Conservation (phyloP, 2,888 invertebrate species). For the Ryuthela nishihirai region DNA sequence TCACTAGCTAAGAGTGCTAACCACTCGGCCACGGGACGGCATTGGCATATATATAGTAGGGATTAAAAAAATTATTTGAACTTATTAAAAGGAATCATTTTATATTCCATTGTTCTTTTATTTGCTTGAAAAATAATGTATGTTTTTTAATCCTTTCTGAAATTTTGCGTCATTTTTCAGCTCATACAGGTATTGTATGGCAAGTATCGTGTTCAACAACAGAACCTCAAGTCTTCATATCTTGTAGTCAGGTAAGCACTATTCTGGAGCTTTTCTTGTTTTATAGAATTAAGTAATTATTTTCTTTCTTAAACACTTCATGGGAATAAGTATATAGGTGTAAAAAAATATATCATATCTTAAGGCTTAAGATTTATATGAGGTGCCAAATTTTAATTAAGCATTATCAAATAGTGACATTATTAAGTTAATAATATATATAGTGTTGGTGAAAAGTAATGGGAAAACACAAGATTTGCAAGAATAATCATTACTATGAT, state of each 20-base stretch:
- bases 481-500: no score
- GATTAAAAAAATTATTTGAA: not conserved
- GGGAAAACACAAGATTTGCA: no score
- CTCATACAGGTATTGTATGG: slow-evolving; percentile 32
- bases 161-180: slow-evolving; percentile 4
- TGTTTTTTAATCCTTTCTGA: not conserved
- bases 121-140: slow-evolving; percentile 41
- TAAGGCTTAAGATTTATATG: no score
- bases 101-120: not conserved
- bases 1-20: no score
- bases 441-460: no score
- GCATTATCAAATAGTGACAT: no score
- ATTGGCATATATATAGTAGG: not conserved
- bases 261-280: not conserved
- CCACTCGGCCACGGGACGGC: no score
- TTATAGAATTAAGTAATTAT: not conserved
- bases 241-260: slow-evolving; percentile 51
- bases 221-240: slow-evolving; percentile 56
- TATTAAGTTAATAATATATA: no score
- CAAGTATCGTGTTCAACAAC: slow-evolving; percentile 53
- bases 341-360: not conserved
- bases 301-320: not conserved
- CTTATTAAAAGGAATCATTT: not conserved
- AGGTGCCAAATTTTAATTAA: no score
- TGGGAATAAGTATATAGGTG: not conserved